Percentiles rank a stretch among this genome's conserved stretches.
These are phyloP conservation scores for Temnothorax rugatulus DNA, from an alignment of 2,888 invertebrate genomes.

Conservation along the genomic window DNA sequence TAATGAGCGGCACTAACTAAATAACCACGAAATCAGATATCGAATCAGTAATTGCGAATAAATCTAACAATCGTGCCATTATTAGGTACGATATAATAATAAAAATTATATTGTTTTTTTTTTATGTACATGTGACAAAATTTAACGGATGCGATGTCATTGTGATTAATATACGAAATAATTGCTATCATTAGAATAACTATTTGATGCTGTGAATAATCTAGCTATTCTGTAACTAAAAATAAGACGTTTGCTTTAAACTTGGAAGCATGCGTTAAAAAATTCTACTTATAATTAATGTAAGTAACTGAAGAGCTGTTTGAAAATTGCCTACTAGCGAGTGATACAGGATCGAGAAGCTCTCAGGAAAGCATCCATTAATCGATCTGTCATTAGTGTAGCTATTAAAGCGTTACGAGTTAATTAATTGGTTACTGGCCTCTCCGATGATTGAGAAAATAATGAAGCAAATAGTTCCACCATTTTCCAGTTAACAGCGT, in stretches of 20 bases:
- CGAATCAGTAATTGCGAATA: background rate
- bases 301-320: background rate
- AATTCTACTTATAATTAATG: background rate
- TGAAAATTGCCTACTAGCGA: background rate
- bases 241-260: constrained; percentile 32
- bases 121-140: constrained; percentile 15
- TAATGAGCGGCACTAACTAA: background rate
- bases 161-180: constrained; percentile 60
- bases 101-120: background rate
- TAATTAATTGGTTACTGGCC: constrained; percentile 31
- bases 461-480: constrained; percentile 11
- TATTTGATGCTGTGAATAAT: constrained; percentile 61
- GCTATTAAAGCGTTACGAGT: constrained; percentile 38
- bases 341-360: background rate
- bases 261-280: background rate
- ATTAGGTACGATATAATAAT: background rate
- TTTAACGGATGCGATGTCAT: constrained; percentile 67
- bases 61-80: constrained; percentile 3
- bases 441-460: constrained; percentile 27
- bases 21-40: background rate
- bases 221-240: constrained; percentile 59
- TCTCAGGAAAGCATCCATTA: constrained; percentile 21
- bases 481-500: constrained; percentile 18
- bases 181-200: constrained; percentile 40
- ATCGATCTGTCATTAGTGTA: constrained; percentile 36